Conservation (phyloP, 2,797 vertebrate genomes). For the Percopsis omiscomaycus region DNA sequence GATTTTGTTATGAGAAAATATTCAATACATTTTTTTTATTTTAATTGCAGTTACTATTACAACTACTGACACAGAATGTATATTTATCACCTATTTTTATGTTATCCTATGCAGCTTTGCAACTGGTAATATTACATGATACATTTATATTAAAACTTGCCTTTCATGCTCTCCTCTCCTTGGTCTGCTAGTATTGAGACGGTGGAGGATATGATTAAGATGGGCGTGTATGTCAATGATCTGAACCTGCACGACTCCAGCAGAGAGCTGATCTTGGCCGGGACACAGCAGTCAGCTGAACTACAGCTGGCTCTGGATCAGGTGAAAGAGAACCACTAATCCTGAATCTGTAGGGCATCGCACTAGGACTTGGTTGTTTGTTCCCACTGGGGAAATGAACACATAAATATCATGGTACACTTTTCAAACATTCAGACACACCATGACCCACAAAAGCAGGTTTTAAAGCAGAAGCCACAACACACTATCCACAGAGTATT, state of each 20-base stretch:
- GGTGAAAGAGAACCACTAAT: constrained; percentile 42
- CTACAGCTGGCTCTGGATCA: constrained; percentile 80
- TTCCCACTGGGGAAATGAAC: not conserved
- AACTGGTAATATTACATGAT: not conserved
- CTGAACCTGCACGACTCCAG: constrained; percentile 81
- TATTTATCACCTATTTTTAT: too few relatives aligned
- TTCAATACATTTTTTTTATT: too few relatives aligned
- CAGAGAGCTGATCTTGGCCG: constrained; percentile 77
- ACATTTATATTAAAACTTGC: not conserved
- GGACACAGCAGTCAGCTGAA: constrained; percentile 80
- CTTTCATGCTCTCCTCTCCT: not conserved
- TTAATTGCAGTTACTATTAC: too few relatives aligned
- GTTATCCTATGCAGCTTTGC: not conserved
- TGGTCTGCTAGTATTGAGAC: constrained; percentile 72
- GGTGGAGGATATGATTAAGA: constrained; percentile 81
- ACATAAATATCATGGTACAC: not conserved
- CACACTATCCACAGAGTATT: constrained; percentile 4
- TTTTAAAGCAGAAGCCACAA: not conserved
- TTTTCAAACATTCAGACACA: not conserved
- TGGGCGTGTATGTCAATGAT: constrained; percentile 79
- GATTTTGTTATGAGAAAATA: too few relatives aligned
- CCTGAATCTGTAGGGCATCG: not conserved
- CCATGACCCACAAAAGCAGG: not conserved
- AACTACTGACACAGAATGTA: too few relatives aligned
- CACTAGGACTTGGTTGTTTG: not conserved